These are phyloP conservation scores for Pogona vitticeps DNA, from an alignment of 2,113 vertebrate species.

Conservation along the genomic window DNA sequence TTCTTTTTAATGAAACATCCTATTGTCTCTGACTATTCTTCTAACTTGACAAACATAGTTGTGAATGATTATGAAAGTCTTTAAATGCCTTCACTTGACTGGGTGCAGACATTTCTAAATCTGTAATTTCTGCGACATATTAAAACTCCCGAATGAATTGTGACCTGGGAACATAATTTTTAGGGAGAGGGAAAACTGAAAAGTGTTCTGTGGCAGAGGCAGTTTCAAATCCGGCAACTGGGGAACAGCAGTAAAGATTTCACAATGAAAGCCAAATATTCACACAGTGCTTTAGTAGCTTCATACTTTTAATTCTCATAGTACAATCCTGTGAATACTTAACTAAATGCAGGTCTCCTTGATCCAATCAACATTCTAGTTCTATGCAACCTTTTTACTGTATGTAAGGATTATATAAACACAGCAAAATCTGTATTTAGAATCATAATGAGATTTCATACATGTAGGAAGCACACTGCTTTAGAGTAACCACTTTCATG, in stretches of 20 bases:
- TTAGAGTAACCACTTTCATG: too few relatives aligned
- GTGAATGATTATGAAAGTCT: constrained; percentile 14
- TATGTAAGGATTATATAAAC: too few relatives aligned
- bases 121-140: neutral
- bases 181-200: neutral
- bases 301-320: neutral
- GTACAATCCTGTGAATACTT: neutral
- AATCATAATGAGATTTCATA: too few relatives aligned
- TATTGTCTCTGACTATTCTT: constrained; percentile 34
- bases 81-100: constrained; percentile 12
- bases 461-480: too few relatives aligned
- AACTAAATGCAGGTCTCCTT: neutral
- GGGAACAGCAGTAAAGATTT: neutral
- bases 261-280: neutral
- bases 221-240: neutral
- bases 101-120: constrained; percentile 26
- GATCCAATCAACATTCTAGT: neutral
- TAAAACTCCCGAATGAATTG: neutral
- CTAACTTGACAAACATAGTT: constrained; percentile 16
- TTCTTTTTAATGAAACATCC: constrained; percentile 48
- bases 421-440: too few relatives aligned
- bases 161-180: neutral
- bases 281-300: neutral
- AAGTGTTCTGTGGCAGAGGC: too few relatives aligned
- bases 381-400: too few relatives aligned